A percentile compares a stretch with the other conserved stretches of the same genome.
Conservation (phyloP, 2,797 vertebrate species). For the Xenentodon cancila region DNA sequence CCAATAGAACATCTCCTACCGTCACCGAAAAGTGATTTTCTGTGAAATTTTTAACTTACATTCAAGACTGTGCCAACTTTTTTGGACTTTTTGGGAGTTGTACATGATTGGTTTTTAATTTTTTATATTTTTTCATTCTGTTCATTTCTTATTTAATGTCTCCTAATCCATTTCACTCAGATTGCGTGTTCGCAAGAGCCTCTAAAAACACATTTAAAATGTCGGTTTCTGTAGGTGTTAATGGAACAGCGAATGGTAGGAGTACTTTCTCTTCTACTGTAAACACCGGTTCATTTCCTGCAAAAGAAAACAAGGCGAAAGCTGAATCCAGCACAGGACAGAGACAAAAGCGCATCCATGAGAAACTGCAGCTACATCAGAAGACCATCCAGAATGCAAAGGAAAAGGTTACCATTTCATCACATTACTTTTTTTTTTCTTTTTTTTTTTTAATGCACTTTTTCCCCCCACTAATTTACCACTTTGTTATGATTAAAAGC, state of each 20-base stretch:
- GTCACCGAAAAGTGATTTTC: no score
- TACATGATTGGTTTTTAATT: no score
- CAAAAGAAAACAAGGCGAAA: slow-evolving; percentile 75
- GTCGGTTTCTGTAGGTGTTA: slow-evolving; percentile 80
- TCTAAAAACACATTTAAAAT: slow-evolving; percentile 34
- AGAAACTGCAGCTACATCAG: slow-evolving; percentile 75
- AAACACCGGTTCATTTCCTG: slow-evolving; percentile 72
- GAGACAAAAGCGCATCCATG: slow-evolving; percentile 78
- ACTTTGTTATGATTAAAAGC: slow-evolving; percentile 75
- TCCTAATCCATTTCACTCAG: no score
- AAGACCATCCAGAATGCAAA: slow-evolving; percentile 83
- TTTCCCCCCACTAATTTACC: not conserved
- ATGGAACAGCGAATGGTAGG: slow-evolving; percentile 87
- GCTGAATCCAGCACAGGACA: slow-evolving; percentile 73
- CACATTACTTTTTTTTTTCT: not conserved
- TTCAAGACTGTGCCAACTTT: no score
- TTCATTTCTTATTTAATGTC: not conserved
- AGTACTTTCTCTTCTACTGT: slow-evolving; percentile 77
- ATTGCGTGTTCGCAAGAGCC: not conserved
- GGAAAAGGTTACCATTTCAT: slow-evolving; percentile 84
- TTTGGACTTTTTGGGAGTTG: no score
- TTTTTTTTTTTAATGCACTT: not conserved
- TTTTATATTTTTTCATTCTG: not conserved
- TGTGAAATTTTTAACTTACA: no score
- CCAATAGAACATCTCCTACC: no score